Evolutionary conservation across 2,888 invertebrate genomes (phyloP).

Genomic region (Heliconius ethilla): DNA sequence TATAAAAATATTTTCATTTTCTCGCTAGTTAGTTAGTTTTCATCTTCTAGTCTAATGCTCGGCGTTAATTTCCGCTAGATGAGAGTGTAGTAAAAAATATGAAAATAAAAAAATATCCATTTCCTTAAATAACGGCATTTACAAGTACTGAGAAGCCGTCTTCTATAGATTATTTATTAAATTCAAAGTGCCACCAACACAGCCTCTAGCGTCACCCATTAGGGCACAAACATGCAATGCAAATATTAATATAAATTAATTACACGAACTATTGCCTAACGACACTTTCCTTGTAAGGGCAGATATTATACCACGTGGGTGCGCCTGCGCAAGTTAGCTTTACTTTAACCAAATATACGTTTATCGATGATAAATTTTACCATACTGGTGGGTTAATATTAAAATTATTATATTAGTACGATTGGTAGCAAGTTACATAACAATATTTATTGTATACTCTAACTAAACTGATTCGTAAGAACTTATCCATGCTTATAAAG

Average conservation of each 20-base stretch:
- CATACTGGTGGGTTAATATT: neutral
- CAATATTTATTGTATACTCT: neutral
- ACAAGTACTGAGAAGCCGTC: neutral
- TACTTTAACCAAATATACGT: slow-evolving; percentile 23
- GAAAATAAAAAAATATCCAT: neutral
- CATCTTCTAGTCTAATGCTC: no score
- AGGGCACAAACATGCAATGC: slow-evolving; percentile 4
- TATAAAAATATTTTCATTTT: neutral
- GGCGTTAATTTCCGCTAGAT: neutral
- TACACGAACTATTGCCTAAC: slow-evolving; percentile 32
- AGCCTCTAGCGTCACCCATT: neutral
- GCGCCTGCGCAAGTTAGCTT: slow-evolving; percentile 32
- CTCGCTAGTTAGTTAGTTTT: neutral
- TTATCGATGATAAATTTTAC: slow-evolving; percentile 27
- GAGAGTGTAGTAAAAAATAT: no score
- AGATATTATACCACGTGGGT: slow-evolving; percentile 37
- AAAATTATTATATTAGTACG: neutral
- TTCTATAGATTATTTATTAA: neutral
- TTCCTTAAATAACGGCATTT: neutral
- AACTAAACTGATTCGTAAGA: neutral
- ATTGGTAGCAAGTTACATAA: neutral
- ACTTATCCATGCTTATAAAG: neutral
- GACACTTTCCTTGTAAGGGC: slow-evolving; percentile 43
- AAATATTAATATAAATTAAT: slow-evolving; percentile 33
- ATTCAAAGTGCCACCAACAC: neutral